Conservation (phyloP, 1,140 invertebrate species). For the Linepithema humile region DNA sequence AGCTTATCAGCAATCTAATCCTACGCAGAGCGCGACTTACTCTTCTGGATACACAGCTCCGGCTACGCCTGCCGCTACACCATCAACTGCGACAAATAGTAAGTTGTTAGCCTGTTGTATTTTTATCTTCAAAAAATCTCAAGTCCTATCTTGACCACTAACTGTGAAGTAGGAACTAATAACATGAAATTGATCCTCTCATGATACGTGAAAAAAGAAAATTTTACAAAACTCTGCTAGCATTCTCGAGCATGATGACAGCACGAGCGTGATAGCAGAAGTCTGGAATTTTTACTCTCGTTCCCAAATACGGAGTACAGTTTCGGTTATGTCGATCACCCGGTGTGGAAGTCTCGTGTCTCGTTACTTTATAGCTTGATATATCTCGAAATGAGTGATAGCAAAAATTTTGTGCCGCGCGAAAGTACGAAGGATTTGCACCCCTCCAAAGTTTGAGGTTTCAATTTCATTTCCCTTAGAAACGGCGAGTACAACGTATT, state of each 20-base stretch:
- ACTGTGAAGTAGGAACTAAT: conserved; percentile 73
- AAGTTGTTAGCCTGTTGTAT: conserved; percentile 69
- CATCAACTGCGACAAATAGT: conserved; percentile 82
- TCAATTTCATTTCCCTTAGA: conserved; percentile 83
- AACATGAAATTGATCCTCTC: conserved; percentile 82
- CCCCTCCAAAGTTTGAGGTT: conserved; percentile 80
- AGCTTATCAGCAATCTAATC: conserved; percentile 82
- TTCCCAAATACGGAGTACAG: neutral
- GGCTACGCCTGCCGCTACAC: conserved; percentile 86
- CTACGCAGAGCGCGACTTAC: conserved; percentile 82
- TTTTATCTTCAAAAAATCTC: conserved; percentile 40
- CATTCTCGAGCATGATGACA: conserved; percentile 24
- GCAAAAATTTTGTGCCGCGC: conserved; percentile 23
- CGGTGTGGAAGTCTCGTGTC: too few relatives aligned
- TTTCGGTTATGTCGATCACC: conserved; percentile 4
- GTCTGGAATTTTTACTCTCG: neutral
- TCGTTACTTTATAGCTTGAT: neutral
- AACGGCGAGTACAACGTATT: conserved; percentile 87
- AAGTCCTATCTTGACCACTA: conserved; percentile 46
- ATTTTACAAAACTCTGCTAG: conserved; percentile 48
- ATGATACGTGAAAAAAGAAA: conserved; percentile 59
- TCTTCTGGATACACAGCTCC: conserved; percentile 84
- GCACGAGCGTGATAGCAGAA: conserved; percentile 56
- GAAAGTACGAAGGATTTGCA: conserved; percentile 66
- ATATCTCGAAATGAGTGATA: conserved; percentile 29